phyloP scores from a whole-genome alignment of 2,113 vertebrate genomes.

The Crotophaga sulcirostris region DNA sequence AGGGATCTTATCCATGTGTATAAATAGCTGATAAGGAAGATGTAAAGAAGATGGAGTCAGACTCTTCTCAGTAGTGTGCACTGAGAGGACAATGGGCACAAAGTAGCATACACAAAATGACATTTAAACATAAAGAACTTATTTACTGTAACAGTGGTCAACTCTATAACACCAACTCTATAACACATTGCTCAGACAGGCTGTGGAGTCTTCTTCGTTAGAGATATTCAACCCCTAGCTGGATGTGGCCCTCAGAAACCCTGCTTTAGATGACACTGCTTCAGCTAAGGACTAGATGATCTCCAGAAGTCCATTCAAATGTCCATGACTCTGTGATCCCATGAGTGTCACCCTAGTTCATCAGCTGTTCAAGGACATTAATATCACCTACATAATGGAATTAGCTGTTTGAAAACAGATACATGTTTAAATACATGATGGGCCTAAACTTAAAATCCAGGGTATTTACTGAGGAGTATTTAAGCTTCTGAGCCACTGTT shows the following conservation, averaged over 20 bases:
- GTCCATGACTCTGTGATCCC: not conserved
- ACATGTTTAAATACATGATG: accelerated
- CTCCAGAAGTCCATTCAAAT: not conserved
- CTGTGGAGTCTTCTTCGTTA: not conserved
- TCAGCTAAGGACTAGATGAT: not conserved
- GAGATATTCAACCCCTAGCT: not conserved
- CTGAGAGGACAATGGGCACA: not conserved
- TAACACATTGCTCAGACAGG: not conserved
- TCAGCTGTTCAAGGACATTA: not conserved
- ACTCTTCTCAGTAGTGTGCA: not conserved
- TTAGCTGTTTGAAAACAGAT: not conserved
- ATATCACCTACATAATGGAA: not conserved
- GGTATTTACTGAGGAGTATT: not conserved
- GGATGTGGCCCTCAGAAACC: not conserved
- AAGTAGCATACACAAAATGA: not conserved
- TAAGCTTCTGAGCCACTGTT: not conserved
- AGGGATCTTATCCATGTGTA: not conserved
- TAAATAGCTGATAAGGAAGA: not conserved
- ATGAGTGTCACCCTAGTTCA: not conserved
- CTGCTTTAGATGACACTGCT: not conserved
- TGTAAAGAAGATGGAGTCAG: not conserved
- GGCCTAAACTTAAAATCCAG: not conserved
- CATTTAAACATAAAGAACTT: not conserved
- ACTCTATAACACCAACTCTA: too few relatives aligned
- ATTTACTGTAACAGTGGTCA: not conserved